Evolutionary conservation across 2,113 vertebrate genomes (phyloP).

Genomic region (Cephalopterus ornatus): DNA sequence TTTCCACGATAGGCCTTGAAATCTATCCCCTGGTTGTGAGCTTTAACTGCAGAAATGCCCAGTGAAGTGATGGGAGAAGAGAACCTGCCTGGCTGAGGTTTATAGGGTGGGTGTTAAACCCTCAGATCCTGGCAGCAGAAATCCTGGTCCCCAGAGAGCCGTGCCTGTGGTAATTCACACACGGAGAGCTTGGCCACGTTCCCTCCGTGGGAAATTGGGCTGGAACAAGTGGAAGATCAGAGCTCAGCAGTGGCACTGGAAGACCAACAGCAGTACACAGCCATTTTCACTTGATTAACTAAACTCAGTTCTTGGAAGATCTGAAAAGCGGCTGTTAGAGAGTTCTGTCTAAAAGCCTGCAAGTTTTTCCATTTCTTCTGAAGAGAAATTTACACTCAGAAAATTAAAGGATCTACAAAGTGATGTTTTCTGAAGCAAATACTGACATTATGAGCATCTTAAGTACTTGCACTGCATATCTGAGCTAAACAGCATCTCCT

Average conservation of each 20-base stretch:
- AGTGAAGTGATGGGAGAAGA: background rate
- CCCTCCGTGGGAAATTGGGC: constrained; percentile 19
- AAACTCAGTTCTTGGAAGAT: background rate
- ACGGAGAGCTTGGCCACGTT: background rate
- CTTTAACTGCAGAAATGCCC: background rate
- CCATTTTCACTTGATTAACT: background rate
- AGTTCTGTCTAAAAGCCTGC: background rate
- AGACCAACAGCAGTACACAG: background rate
- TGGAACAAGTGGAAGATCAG: constrained; percentile 1
- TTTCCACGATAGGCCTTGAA: background rate
- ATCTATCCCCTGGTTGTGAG: background rate
- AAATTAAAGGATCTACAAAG: constrained; percentile 45
- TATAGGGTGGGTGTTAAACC: background rate
- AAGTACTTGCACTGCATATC: constrained; percentile 49
- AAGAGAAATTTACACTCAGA: constrained; percentile 42
- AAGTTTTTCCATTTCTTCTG: constrained; percentile 64
- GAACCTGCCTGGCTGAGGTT: background rate
- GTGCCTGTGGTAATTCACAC: background rate
- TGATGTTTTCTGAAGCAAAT: constrained; percentile 57
- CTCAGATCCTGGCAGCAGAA: background rate
- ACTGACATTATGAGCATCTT: constrained; percentile 53
- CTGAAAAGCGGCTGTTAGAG: background rate
- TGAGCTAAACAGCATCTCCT: constrained; percentile 58
- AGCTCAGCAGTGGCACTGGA: constrained; percentile 36
- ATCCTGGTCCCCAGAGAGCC: accelerated